These are phyloP conservation scores for Cherax destructor DNA, from an alignment of 1,140 invertebrate species.

Conservation along the genomic window DNA sequence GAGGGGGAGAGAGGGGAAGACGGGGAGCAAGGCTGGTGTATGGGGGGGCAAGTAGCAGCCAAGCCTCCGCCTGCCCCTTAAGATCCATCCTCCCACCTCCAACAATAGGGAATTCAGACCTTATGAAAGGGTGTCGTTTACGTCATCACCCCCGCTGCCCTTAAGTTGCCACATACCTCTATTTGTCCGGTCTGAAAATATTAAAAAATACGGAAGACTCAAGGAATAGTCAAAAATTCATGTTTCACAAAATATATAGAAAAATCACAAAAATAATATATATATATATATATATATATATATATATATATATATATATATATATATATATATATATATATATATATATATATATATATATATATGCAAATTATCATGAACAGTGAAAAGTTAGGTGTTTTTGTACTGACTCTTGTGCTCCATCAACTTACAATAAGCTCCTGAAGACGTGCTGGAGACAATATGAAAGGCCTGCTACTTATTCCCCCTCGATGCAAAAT, in stretches of 20 bases:
- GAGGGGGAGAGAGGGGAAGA: not conserved
- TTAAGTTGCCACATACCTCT: not conserved
- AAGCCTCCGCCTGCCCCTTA: not conserved
- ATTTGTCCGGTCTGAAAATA: not conserved
- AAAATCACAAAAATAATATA: not conserved
- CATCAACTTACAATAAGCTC: too few relatives aligned
- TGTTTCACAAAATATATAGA: not conserved
- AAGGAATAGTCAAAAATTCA: not conserved
- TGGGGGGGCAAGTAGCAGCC: not conserved
- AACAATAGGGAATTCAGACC: not conserved
- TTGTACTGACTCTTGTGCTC: too few relatives aligned
- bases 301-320: constrained; percentile 52
- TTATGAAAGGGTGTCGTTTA: not conserved
- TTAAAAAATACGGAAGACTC: not conserved
- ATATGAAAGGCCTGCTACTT: too few relatives aligned
- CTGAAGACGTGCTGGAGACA: too few relatives aligned
- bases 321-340: constrained; percentile 37
- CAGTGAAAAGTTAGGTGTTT: too few relatives aligned
- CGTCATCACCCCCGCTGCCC: not conserved
- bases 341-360: not conserved
- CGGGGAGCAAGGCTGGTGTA: not conserved
- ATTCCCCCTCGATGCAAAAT: too few relatives aligned
- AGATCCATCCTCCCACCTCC: not conserved
- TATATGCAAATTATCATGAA: too few relatives aligned
- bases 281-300: constrained; percentile 37